Evolutionary conservation across 2,888 invertebrate species (phyloP), one percentile per base, ranked within the genome.

Genomic region (Drosophila tripunctata): DNA sequence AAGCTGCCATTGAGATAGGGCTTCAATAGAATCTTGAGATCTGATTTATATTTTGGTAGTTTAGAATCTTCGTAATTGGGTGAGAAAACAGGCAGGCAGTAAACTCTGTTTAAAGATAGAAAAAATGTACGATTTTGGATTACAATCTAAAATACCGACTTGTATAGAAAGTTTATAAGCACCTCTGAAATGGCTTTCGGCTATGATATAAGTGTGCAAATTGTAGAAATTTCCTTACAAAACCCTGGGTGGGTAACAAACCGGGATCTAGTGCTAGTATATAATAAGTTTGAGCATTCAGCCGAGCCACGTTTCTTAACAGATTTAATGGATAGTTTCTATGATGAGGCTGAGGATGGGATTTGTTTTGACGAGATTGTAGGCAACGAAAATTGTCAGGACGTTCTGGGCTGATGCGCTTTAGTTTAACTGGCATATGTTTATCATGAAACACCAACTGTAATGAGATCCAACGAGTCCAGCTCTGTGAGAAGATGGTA

Each of bases 231-330:
- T 15, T 22, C 1, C 1, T 14, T 0, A 33, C 33, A 10, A 78
- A 60, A 5, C 48, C 8, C 4, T 2, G 14, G 7, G 66, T 58
- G 1, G 78, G 75, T 36, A 77, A 21, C 41, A 67, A 33, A 5
- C 44, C 30, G 0, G 64, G 38, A 6, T 77, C 78, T 17, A 72
- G 0, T 0, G 67, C 12, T 1, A 78, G 14, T 0, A 77, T 21
- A 36, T 38, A 78, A 43, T 55, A 67, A 1, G 75, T 77, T 6
- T 35, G 35, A 0, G 65, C 71, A 57, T 77, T 78, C 0, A 55
- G 19, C 4, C 66, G 74, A 5, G 78, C 78, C 21, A 75, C 64
- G 62, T 77, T 75, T 15, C 43, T 52, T 2, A 78, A 41, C 27
- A 78, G 31, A 31, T 67, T 40, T 7, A 65, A 2, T 0, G 78